Evolutionary conservation across 30 jellyfish, hydroid and myxozoan species (phyloP).

Genomic region (Chrysaora quinquecirrha): DNA sequence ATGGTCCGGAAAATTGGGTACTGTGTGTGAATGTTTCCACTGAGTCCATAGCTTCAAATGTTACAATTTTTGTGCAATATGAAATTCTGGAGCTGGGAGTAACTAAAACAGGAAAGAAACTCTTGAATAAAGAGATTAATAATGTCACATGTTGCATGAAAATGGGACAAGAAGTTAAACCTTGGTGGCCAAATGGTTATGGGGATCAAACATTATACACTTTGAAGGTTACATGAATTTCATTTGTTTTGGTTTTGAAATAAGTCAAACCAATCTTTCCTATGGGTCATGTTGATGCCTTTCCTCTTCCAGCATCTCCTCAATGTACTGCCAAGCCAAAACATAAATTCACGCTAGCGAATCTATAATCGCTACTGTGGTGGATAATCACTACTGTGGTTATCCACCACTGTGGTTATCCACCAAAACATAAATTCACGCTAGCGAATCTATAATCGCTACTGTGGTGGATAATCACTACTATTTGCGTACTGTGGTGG

Average conservation of each 20-base stretch:
- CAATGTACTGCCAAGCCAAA: too few species aligned
- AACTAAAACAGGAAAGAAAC: not conserved
- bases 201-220: slow-evolving; percentile 75
- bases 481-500: too few species aligned
- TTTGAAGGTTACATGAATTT: slow-evolving; percentile 27
- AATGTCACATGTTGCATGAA: not conserved
- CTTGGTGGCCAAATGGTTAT: slow-evolving; percentile 97
- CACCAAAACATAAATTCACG: too few species aligned
- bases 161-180: not conserved
- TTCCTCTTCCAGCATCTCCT: too few species aligned
- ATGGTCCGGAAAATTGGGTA: slow-evolving; percentile 9
- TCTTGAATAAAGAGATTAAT: not conserved
- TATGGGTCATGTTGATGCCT: not conserved
- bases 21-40: slow-evolving; percentile 17
- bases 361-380: too few species aligned
- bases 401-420: too few species aligned
- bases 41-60: not conserved
- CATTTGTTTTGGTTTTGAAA: not conserved
- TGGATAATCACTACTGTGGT: too few species aligned
- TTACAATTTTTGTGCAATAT: not conserved
- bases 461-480: too few species aligned
- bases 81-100: not conserved
- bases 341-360: too few species aligned
- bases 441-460: too few species aligned
- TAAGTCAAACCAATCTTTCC: not conserved